Conservation (phyloP, 92 coral and sea anemone genomes). For the Actinostola sp. region DNA sequence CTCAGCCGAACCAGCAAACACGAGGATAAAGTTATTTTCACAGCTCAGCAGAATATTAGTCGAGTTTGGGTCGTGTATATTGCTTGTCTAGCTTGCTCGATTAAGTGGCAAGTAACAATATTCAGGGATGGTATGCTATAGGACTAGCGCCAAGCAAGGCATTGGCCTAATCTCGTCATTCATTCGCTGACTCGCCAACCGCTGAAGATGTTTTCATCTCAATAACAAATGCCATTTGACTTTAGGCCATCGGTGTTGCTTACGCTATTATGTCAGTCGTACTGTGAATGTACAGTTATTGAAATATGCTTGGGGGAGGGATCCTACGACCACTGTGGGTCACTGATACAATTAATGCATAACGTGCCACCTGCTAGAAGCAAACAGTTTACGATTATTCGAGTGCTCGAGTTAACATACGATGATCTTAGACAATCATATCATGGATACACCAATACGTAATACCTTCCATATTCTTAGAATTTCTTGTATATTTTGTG, state of each 20-base stretch:
- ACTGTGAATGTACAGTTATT: conserved; percentile 11
- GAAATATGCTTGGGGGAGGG: conserved; percentile 13
- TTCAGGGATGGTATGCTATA: background rate
- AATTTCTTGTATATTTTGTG: background rate
- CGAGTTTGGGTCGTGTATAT: too few relatives aligned
- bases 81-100: too few relatives aligned
- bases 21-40: too few relatives aligned
- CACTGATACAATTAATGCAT: conserved; percentile 28
- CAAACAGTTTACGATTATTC: conserved; percentile 8
- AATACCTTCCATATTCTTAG: background rate
- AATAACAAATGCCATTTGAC: conserved; percentile 13
- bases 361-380: conserved; percentile 2
- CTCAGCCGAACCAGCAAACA: too few relatives aligned
- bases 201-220: conserved; percentile 3
- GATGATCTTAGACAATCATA: background rate
- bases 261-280: conserved; percentile 4
- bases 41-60: too few relatives aligned
- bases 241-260: background rate
- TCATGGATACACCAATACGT: background rate
- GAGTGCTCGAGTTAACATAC: background rate
- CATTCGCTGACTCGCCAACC: conserved; percentile 16
- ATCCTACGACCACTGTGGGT: conserved; percentile 11
- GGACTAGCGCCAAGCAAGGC: background rate
- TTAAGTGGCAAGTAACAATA: too few relatives aligned
- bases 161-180: background rate